These are phyloP conservation scores for Drosophila lowei DNA, from an alignment of 1,140 invertebrate genomes.

Conservation along the genomic window DNA sequence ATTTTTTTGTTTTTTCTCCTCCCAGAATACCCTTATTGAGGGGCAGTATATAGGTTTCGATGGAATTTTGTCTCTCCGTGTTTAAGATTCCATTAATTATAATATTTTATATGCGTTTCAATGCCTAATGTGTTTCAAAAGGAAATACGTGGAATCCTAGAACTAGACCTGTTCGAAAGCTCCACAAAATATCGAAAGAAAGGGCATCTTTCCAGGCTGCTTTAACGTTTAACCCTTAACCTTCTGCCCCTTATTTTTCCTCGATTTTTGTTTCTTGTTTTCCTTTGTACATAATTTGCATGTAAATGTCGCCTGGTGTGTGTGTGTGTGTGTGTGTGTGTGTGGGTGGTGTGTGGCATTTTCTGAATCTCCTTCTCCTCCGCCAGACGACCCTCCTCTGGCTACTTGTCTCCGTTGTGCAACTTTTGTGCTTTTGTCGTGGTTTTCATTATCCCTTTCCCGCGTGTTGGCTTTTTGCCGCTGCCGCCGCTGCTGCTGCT, in stretches of 20 bases:
- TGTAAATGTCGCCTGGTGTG: conserved; percentile 23
- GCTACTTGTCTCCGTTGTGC: conserved; percentile 39
- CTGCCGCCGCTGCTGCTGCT: conserved; percentile 11
- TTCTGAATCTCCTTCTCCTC: conserved; percentile 1
- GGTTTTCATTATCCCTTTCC: conserved; percentile 71
- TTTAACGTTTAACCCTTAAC: neutral
- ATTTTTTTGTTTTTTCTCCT: conserved; percentile 7
- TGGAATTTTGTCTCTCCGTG: too few species aligned
- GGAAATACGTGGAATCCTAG: too few species aligned
- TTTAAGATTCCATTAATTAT: too few species aligned
- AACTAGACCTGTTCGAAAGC: too few species aligned
- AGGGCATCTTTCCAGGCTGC: neutral
- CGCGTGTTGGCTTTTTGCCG: conserved; percentile 61
- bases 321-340: conserved; percentile 9
- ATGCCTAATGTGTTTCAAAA: too few species aligned
- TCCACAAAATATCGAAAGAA: too few species aligned
- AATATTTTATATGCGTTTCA: too few species aligned
- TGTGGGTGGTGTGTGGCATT: conserved; percentile 1
- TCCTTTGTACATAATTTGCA: conserved; percentile 35
- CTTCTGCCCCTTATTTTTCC: neutral
- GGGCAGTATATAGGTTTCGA: neutral
- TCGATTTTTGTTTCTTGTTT: conserved; percentile 14
- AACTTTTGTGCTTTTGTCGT: conserved; percentile 76
- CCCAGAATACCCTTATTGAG: conserved; percentile 12
- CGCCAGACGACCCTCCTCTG: conserved; percentile 7